Percentiles rank a stretch among this genome's conserved stretches.
These are phyloP conservation scores for Cirrhinus mrigala DNA, from an alignment of 2,797 vertebrate species.

Conservation along the genomic window DNA sequence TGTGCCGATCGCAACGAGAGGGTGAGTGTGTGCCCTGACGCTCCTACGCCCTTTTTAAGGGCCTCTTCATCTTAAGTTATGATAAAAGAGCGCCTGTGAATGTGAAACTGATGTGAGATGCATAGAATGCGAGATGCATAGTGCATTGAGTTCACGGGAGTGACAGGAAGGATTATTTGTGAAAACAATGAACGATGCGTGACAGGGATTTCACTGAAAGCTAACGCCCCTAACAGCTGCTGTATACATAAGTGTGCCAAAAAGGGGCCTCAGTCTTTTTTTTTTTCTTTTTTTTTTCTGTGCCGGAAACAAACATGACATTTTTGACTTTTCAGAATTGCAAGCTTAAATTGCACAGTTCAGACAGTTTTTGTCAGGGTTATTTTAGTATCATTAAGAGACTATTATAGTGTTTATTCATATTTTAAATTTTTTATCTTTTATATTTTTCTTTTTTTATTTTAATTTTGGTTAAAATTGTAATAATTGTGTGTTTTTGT, in stretches of 20 bases:
- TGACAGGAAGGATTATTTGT: neutral
- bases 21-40: conserved; percentile 77
- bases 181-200: neutral
- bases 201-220: neutral
- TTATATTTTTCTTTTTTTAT: neutral
- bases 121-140: neutral
- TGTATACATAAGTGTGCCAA: neutral
- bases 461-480: neutral
- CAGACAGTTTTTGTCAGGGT: neutral
- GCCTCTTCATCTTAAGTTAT: neutral
- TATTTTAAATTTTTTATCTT: neutral
- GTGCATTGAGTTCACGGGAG: neutral
- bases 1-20: conserved; percentile 98
- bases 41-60: neutral
- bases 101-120: neutral
- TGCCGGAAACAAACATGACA: too few species aligned
- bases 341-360: too few species aligned
- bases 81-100: neutral
- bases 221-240: neutral
- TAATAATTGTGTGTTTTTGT: too few species aligned
- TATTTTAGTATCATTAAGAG: neutral
- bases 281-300: too few species aligned
- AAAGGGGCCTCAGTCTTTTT: neutral
- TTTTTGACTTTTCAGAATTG: too few species aligned
- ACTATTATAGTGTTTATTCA: neutral